Evolutionary conservation across 1,140 invertebrate species (phyloP), one percentile per base, ranked within the genome.

Genomic region (Bombus ignitus): DNA sequence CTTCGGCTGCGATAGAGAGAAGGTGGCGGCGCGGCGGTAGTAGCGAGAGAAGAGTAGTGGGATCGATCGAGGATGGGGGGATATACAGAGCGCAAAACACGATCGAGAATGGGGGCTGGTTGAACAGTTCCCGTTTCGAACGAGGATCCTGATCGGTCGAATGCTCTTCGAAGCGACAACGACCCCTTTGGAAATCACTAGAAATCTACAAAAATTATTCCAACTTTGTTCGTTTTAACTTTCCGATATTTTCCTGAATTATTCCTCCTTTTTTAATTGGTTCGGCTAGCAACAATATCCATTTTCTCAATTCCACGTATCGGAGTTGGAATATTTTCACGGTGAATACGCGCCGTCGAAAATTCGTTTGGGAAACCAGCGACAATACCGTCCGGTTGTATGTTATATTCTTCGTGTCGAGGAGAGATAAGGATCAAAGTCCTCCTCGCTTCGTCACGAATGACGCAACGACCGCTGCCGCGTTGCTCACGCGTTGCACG

Each of bases 1-100:
- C 92, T 94, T 95, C 91, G 89, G 70, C 74, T 73, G 86, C 86
- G 85, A 92, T 83, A 88, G 83, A 87, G 84, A 80, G 87, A 81
- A 72, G 83, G 85, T 47, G 70, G 73, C 57, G 18, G 66, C 32
- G 44, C 47, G 59, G 57, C 28, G 28, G 44, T 65, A 8, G 72
- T 22, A 28, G 32, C 66, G 12, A 78, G 65, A 82, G 83, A 72
- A 75, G 72, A 75, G 74, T 70, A 85, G 74, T 77, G 89, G 83
- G 78, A 87, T 83, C 83, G 88, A 92, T 81, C 85, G 83, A 79
- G 83, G 87, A 87, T 76, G 84, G 76, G 84, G 81, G 81, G 57
- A 47, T 68, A 80, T 39, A 74, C 37, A 80, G 77, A 57, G 59
- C 32, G 57, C 44, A 9, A 83, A 77, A 68, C 70, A 22, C 22